Base-by-base conservation (phyloP, 2,888 invertebrate genomes). In the Heliconius ismenius region DNA sequence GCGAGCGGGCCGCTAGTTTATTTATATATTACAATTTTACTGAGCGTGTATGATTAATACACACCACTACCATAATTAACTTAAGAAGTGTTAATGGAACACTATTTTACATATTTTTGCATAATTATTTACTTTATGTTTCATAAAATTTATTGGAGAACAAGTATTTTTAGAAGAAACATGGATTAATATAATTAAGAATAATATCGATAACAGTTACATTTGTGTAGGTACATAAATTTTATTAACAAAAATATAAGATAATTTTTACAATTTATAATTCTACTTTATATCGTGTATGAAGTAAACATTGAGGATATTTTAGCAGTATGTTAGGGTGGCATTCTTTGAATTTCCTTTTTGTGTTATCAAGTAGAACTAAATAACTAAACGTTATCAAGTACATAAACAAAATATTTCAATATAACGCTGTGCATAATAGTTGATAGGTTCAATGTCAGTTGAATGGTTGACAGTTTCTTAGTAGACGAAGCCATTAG, bases 191-290 rank as follows among this genome's bases (percentile, higher is more conserved):
- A 54, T n/a, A 58, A 13, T 28, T 54, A 15, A n/a, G n/a, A 58
- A 10, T 21, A 32, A 15, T 32, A 13, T 58, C 13, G 54, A 15
- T 36, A 36, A 3, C 79, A 80, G 82, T 81, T 82, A 85, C 83
- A 67, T 67, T 67, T n/a, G n/a, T 36, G 28, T 49, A 2, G 43
- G 18, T 39, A 62, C 62, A 62, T 15, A 15, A 26, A 4, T 62
- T 26, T 26, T 26, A 4, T 60, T n/a, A 60, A 60, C 24, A 60
- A 60, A 60, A 62, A 58, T 7, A 9, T 15, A 62, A 26, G 24
- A 26, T 26, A 7, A 24, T 2, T 11, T 62, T 62, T n/a, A 60
- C 13, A 60, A 24, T 24, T 60, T 60, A 13, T 11, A 60, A 24
- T 60, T 26, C 26, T 26, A 4, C 49, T 62, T 26, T 21, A n/a